phyloP scores from a whole-genome alignment of 2,797 vertebrate genomes.

The Sebastes oblongus region DNA sequence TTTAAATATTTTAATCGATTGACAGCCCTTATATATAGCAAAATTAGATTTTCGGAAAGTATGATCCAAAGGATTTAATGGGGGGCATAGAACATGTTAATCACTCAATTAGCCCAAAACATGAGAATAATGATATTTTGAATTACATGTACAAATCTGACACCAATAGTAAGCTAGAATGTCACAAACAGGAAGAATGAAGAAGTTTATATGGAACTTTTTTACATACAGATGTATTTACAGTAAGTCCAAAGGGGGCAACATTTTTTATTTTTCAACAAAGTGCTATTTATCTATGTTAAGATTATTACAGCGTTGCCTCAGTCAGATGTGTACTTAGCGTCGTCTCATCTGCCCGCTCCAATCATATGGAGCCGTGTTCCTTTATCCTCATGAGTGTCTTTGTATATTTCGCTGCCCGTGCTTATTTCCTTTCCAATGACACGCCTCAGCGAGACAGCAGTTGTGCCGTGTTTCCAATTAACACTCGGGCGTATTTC shows the following conservation, averaged over 20 bases:
- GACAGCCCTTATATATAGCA: neutral
- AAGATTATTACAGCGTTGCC: slow-evolving; percentile 18
- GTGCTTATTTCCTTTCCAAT: slow-evolving; percentile 69
- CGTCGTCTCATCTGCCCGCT: slow-evolving; percentile 41
- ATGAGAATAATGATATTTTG: neutral
- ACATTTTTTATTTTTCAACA: slow-evolving; percentile 7
- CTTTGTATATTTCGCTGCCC: slow-evolving; percentile 63
- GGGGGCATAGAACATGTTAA: neutral
- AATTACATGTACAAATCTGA: neutral
- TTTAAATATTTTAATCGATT: no score
- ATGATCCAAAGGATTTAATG: neutral
- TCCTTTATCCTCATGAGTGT: slow-evolving; percentile 51
- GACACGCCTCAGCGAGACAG: slow-evolving; percentile 65
- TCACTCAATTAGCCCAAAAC: neutral
- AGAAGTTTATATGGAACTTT: neutral
- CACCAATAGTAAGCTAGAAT: neutral
- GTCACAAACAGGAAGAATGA: neutral
- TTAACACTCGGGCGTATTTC: slow-evolving; percentile 72
- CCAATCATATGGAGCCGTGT: slow-evolving; percentile 25
- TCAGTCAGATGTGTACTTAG: slow-evolving; percentile 53
- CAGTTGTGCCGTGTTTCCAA: slow-evolving; percentile 69
- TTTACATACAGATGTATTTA: neutral
- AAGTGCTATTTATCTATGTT: slow-evolving; percentile 45
- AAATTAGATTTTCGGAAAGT: neutral
- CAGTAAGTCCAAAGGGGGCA: neutral